These are phyloP conservation scores for Platichthys flesus DNA, from an alignment of 2,113 vertebrate genomes.

Conservation along the genomic window DNA sequence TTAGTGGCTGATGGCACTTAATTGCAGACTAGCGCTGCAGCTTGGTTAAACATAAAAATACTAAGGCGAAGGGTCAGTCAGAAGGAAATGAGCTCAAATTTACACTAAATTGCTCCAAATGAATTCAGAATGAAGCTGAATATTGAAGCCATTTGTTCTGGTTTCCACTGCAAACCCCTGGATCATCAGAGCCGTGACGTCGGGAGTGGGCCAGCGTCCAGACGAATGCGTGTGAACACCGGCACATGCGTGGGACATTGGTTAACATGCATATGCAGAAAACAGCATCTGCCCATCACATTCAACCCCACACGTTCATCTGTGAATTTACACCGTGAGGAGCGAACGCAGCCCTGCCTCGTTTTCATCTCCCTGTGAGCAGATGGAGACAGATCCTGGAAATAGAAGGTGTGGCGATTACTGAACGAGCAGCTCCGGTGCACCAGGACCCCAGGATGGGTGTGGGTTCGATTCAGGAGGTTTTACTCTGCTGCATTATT, in stretches of 20 bases:
- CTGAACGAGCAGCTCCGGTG: conserved; percentile 22
- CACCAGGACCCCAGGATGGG: not conserved
- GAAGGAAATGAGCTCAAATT: no score
- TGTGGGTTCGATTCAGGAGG: conserved; percentile 24
- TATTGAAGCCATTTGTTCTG: no score
- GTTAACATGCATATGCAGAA: not conserved
- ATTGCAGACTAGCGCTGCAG: no score
- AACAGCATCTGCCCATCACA: conserved; percentile 32
- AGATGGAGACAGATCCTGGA: conserved; percentile 34
- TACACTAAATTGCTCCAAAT: no score
- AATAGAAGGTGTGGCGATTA: conserved; percentile 40
- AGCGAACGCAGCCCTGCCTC: not conserved
- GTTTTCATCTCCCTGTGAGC: not conserved
- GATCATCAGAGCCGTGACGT: not conserved
- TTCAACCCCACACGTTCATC: conserved; percentile 10
- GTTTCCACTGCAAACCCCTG: no score
- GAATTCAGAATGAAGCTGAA: no score
- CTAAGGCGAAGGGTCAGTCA: no score
- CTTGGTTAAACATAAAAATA: no score
- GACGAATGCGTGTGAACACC: not conserved
- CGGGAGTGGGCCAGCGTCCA: not conserved
- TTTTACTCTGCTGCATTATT: conserved; percentile 4
- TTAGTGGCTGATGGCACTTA: no score
- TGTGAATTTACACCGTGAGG: conserved; percentile 11
- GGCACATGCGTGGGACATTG: conserved; percentile 12